Evolutionary conservation across 2,797 vertebrate genomes (phyloP), one percentile per base, ranked within the genome.

Genomic region (Catharus ustulatus): DNA sequence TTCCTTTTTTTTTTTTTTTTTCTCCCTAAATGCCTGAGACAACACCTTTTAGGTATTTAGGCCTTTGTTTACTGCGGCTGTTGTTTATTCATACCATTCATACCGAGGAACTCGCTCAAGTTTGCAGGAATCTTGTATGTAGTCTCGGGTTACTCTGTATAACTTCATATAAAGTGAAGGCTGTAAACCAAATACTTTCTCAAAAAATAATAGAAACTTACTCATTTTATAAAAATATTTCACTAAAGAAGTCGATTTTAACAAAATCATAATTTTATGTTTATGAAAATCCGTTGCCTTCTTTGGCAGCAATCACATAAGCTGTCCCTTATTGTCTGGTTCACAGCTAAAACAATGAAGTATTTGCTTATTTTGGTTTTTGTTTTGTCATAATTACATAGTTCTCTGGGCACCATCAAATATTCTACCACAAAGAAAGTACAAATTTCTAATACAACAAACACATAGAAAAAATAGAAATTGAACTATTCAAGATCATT

Each of bases 231-330:
- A 24, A 67, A 82, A 26, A 1, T 54, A 1, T 75, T 64, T 40
- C 43, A n/a, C 4, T 42, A 15, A 72, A 78, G 38, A 16, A 7
- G 10, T 36, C 4, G 8, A 18, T 45, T 54, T 66, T 62, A 58
- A 34, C 15, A 54, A 83, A 64, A 54, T 42, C 11, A 34, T 49
- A 55, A 24, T 36, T 84, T 81, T 57, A 58, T 79, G 6, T 6
- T 62, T 75, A 5, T 1, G 8, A 55, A 91, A 91, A 59, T 42
- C 30, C 3, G 14, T 78, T 79, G 10, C 32, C 3, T 43, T 51
- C 52, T 74, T 62, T 21, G 45, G 26, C 45, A 34, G 16, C 3
- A 3, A 9, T 59, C 8, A 3, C 0, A 0, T 36, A 45, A 34
- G 11, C 18, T 69, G n/a, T 22, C 24, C 55, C 20, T 66, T 23